Percentiles rank a stretch among this genome's conserved stretches.
phyloP scores from a whole-genome alignment of 1,140 invertebrate species.

The Vollenhovia emeryi region DNA sequence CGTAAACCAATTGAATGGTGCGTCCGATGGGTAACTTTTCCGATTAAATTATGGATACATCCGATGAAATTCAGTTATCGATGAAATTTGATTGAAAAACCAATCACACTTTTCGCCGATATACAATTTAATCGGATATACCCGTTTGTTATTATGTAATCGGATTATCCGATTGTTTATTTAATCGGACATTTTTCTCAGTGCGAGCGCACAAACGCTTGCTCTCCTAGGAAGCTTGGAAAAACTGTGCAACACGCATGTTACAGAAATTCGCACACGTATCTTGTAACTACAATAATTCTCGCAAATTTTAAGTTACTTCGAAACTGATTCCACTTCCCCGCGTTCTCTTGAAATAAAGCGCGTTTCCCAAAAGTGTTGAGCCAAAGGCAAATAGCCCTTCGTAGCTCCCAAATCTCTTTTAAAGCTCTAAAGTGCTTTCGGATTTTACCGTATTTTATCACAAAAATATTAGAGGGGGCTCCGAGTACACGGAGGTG shows the following conservation, averaged over 20 bases:
- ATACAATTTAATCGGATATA: too few relatives aligned
- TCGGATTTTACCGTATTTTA: not conserved
- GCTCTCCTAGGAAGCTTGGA: not conserved
- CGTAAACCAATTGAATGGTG: too few relatives aligned
- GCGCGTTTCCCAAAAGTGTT: not conserved
- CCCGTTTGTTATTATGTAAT: too few relatives aligned
- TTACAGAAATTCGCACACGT: not conserved
- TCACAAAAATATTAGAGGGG: slow-evolving; percentile 4
- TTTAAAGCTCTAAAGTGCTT: not conserved
- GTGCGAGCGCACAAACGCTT: not conserved
- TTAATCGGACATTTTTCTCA: too few relatives aligned
- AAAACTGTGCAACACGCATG: not conserved
- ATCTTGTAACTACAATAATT: not conserved
- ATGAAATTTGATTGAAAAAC: too few relatives aligned
- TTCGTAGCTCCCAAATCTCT: not conserved
- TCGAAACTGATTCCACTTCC: not conserved
- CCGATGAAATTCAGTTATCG: too few relatives aligned
- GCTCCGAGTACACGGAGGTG: not conserved
- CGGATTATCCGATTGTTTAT: too few relatives aligned
- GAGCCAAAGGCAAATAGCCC: not conserved
- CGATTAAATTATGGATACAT: too few relatives aligned
- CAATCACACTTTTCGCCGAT: too few relatives aligned
- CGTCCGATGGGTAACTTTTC: too few relatives aligned
- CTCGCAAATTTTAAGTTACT: not conserved
- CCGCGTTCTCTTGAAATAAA: not conserved